Evolutionary conservation across 2,113 vertebrate species (phyloP).

Genomic region (Vireo altiloquus): DNA sequence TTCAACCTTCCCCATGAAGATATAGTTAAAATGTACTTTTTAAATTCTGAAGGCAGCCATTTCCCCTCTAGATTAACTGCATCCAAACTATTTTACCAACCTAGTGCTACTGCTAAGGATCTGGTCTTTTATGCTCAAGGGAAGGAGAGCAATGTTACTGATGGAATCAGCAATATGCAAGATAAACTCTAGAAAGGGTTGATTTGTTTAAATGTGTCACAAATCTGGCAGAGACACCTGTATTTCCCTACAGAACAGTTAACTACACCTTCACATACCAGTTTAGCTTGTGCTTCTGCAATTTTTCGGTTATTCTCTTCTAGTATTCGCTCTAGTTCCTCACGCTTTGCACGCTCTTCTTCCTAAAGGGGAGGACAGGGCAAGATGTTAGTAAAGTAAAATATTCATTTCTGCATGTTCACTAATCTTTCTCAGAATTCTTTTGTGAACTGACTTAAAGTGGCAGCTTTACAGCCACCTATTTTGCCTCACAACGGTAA

Average conservation of each 20-base stretch:
- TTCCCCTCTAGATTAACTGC: not conserved
- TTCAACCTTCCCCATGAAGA: not conserved
- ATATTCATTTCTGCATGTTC: conserved; percentile 58
- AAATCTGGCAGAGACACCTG: not conserved
- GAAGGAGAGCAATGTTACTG: not conserved
- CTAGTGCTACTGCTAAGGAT: not conserved
- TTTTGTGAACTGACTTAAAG: conserved; percentile 77
- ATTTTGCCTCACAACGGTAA: conserved; percentile 73
- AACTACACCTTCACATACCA: conserved; percentile 78
- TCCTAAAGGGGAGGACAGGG: conserved; percentile 96
- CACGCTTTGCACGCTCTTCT: conserved; percentile 98
- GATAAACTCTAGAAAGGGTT: not conserved
- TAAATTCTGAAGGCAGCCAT: not conserved
- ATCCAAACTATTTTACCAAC: not conserved
- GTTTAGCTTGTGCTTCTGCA: conserved; percentile 97
- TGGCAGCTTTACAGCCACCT: conserved; percentile 79
- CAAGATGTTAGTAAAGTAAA: conserved; percentile 85
- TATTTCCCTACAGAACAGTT: not conserved
- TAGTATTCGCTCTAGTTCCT: conserved; percentile 98
- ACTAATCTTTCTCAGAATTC: conserved; percentile 80
- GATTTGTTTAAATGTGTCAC: not conserved
- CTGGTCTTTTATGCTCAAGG: not conserved
- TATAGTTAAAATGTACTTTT: accelerated
- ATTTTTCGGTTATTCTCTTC: conserved; percentile 99
- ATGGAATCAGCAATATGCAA: not conserved